phyloP scores from a whole-genome alignment of 2,888 invertebrate genomes.

The Pheosia gnoma region DNA sequence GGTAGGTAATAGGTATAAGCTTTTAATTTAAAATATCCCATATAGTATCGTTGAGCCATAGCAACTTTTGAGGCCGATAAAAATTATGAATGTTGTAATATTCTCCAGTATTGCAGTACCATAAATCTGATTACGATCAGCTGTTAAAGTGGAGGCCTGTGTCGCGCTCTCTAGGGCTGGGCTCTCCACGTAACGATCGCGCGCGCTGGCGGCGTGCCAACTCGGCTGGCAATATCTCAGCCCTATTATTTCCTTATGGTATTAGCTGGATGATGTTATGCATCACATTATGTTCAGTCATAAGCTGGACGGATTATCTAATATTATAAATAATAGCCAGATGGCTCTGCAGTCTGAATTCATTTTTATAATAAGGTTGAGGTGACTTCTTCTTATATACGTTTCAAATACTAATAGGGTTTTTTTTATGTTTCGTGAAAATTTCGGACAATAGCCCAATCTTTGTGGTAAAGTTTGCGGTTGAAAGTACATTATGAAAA shows the following conservation, averaged over 20 bases:
- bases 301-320: not conserved
- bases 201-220: slow-evolving; percentile 63
- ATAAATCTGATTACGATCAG: slow-evolving; percentile 61
- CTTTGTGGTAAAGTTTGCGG: no score
- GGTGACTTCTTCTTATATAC: not conserved
- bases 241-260: slow-evolving; percentile 15
- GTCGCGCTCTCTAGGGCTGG: slow-evolving; percentile 50
- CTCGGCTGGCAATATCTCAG: slow-evolving; percentile 15
- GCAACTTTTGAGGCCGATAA: not conserved
- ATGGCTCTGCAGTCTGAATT: not conserved
- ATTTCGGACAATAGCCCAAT: no score
- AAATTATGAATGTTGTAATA: not conserved
- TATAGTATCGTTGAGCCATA: no score
- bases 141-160: slow-evolving; percentile 26
- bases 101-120: slow-evolving; percentile 18
- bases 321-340: not conserved
- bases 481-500: no score
- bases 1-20: no score
- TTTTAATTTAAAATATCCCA: no score
- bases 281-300: not conserved
- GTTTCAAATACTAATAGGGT: not conserved
- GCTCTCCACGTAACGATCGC: slow-evolving; percentile 51
- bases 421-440: no score
- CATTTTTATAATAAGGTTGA: not conserved
- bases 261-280: slow-evolving; percentile 11